Evolutionary conservation across 2,797 vertebrate genomes (phyloP), one percentile per base, ranked within the genome.

Genomic region (Gobionotothen gibberifrons): DNA sequence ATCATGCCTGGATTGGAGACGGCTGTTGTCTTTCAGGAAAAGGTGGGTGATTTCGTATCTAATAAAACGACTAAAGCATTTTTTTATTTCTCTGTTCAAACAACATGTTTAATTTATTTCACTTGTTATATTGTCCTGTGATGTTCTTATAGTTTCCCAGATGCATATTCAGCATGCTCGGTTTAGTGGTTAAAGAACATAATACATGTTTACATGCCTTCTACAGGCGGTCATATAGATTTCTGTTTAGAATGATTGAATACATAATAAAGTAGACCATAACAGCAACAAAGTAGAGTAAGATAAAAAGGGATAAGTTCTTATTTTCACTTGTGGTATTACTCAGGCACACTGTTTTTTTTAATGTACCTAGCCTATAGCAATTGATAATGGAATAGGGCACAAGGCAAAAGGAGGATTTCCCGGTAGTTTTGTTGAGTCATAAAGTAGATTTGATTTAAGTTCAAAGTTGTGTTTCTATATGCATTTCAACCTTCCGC

Each of bases 1-100:
- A 99, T 99, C 89, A 99, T 99, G 98, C 98, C 98, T 0, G 98
- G 98, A 4, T 90, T 99, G 84, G 98, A 99, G 93, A 99, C 98
- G 1, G 97, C 98, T 26, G 98, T 99, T 63, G 98, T 99, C 69
- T 99, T 99, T 93, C 98, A 99, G 86, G 98, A 99, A 88, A 99
- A 99, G 95, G 98, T 99, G 68, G 1, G 49, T 17, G 58, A 9
- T 53, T 69, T 26, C 3, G 49, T 17, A 53, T 8, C 58, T 47
- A 4, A 57, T 36, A 26, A 29, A 26, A 9, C 29, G 2, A 60
- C 54, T 14, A 49, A 3, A 54, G 17, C 7, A 14, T 66, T 60
- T 49, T 49, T 22, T 43, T 5, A 47, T 36, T 39, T 12, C 5
- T 8, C 17, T 29, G 3, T 55, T 62, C 5, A 21, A 58, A 17